Conservation (phyloP, 2,113 vertebrate genomes). For the Petrocephalus microphthalmus region DNA sequence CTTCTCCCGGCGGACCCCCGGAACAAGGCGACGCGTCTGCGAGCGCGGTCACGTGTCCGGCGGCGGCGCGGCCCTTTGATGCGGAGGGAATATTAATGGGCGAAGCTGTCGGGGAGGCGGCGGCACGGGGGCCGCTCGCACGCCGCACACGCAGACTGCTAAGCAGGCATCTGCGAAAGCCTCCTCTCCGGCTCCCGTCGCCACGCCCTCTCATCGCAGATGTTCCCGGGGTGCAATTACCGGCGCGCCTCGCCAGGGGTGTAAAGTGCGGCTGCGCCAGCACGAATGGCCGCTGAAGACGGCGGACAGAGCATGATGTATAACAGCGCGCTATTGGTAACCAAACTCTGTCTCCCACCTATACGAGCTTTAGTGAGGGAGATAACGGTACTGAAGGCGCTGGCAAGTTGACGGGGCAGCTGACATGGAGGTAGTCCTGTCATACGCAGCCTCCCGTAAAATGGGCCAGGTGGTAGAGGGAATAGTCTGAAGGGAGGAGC, state of each 20-base stretch:
- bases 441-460: not conserved
- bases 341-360: too few relatives aligned
- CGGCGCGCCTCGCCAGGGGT: not conserved
- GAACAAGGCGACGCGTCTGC: not conserved
- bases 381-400: not conserved
- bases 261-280: not conserved
- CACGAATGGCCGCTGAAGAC: not conserved
- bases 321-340: not conserved
- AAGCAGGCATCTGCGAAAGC: not conserved
- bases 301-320: not conserved
- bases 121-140: not conserved
- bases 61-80: conserved; percentile 9
- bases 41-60: conserved; percentile 10
- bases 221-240: conserved; percentile 12
- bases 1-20: not conserved
- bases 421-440: too few relatives aligned
- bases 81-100: conserved; percentile 19
- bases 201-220: not conserved
- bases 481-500: too few relatives aligned
- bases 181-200: not conserved
- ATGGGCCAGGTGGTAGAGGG: not conserved
- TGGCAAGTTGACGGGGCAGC: too few relatives aligned
- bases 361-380: not conserved
- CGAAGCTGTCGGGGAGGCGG: not conserved
- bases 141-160: conserved; percentile 2